Percentiles rank a stretch among this genome's conserved stretches.
These are phyloP conservation scores for Pentamera pediparva DNA, from an alignment of 53 echinoderm and acorn worm species.

Conservation along the genomic window DNA sequence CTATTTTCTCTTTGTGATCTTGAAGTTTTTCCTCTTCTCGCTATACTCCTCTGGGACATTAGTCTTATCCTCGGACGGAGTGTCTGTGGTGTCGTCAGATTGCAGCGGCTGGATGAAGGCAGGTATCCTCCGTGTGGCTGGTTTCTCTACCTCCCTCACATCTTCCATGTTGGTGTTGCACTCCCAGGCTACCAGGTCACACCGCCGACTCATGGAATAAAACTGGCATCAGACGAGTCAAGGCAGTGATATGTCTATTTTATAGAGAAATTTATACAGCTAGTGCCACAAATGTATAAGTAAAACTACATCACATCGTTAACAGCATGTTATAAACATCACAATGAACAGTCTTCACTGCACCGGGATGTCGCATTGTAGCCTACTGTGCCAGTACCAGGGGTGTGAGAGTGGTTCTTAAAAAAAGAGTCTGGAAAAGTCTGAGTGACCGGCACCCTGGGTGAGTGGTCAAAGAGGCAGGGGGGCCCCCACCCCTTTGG, in stretches of 20 bases:
- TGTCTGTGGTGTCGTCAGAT: conserved; percentile 14
- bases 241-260: neutral
- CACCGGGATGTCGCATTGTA: too few species aligned
- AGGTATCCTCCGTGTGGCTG: conserved; percentile 14
- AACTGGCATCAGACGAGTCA: conserved; percentile 42
- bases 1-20: conserved; percentile 45
- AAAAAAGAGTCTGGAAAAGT: too few species aligned
- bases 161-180: conserved; percentile 74
- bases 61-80: conserved; percentile 2
- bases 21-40: conserved; percentile 28
- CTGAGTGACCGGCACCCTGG: too few species aligned
- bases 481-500: too few species aligned
- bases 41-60: too few species aligned
- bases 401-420: too few species aligned
- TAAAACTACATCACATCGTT: too few species aligned
- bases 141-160: conserved; percentile 27
- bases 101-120: conserved; percentile 12
- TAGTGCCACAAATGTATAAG: neutral
- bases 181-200: conserved; percentile 80
- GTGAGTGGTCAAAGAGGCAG: too few species aligned
- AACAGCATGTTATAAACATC: too few species aligned
- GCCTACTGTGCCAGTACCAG: too few species aligned
- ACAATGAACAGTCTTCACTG: too few species aligned
- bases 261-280: neutral
- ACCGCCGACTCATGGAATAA: conserved; percentile 71